These are phyloP conservation scores for Willisornis vidua DNA, from an alignment of 2,113 vertebrate genomes.

Conservation along the genomic window DNA sequence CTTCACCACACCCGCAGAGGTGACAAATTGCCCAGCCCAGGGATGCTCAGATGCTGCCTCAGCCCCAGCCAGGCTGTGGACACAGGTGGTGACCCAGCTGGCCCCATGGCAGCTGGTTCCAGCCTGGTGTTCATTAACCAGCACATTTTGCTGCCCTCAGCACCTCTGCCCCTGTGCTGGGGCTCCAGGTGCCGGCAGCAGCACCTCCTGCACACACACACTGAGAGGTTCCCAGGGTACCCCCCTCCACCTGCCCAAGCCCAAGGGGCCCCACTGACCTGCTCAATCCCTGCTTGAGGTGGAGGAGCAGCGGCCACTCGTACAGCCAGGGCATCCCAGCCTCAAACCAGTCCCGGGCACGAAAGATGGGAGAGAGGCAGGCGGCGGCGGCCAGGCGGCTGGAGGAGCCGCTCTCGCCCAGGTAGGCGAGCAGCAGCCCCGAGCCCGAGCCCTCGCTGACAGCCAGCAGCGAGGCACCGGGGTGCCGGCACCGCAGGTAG, in stretches of 20 bases:
- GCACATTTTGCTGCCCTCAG: conserved; percentile 29
- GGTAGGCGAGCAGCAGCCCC: conserved; percentile 84
- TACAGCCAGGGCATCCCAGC: conserved; percentile 77
- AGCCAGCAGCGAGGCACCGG: conserved; percentile 74
- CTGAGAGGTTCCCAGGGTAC: fast-evolving
- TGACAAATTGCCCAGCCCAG: neutral
- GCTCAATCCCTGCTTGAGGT: conserved; percentile 81
- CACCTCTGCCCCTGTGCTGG: neutral
- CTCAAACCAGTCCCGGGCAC: conserved; percentile 87
- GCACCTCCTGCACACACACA: neutral
- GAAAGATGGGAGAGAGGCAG: conserved; percentile 87
- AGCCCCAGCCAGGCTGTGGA: neutral
- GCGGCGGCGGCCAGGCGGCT: conserved; percentile 81
- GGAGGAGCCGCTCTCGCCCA: conserved; percentile 88
- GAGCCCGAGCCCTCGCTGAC: conserved; percentile 88
- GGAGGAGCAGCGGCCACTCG: conserved; percentile 77
- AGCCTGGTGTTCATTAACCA: conserved; percentile 58
- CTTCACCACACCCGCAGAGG: neutral
- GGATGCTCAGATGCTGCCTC: neutral
- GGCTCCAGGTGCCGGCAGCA: neutral
- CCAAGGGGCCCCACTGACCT: conserved; percentile 75
- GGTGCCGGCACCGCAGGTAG: conserved; percentile 82
- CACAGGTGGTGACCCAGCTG: neutral
- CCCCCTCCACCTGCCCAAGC: neutral
- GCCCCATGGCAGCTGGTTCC: neutral